Conservation (phyloP, 2,113 vertebrate genomes). For the Carassius gibelio region DNA sequence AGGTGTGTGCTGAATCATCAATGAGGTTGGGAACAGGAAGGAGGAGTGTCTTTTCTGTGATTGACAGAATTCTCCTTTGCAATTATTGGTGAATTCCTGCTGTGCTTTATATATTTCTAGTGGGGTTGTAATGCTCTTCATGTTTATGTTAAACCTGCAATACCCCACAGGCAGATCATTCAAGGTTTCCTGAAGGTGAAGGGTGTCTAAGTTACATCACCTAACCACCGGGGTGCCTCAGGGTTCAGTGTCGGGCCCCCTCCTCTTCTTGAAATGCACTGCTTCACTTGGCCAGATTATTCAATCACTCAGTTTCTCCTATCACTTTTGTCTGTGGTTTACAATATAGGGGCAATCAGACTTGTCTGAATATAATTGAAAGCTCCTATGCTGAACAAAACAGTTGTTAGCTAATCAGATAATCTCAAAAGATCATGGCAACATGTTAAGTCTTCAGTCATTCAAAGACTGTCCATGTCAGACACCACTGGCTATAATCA, state of each 20-base stretch:
- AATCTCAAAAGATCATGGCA: background rate
- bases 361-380: background rate
- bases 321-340: background rate
- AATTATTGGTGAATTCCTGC: slow-evolving; percentile 4
- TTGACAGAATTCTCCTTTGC: slow-evolving; percentile 8
- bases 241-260: slow-evolving; percentile 4
- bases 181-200: slow-evolving; percentile 8
- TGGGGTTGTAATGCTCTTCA: background rate
- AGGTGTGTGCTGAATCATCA: slow-evolving; percentile 43
- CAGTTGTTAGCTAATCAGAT: background rate
- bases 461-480: background rate
- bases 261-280: slow-evolving; percentile 1
- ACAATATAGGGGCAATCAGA: background rate
- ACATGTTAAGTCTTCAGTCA: background rate
- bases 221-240: slow-evolving; percentile 15
- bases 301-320: background rate
- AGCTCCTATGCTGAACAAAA: background rate
- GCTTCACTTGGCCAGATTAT: background rate
- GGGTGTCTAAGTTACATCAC: slow-evolving; percentile 18
- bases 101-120: background rate
- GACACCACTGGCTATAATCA: background rate
- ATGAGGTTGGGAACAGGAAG: slow-evolving; percentile 26
- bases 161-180: slow-evolving; percentile 17
- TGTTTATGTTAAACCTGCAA: slow-evolving; percentile 15
- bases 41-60: slow-evolving; percentile 25